Evolutionary conservation across 2,113 vertebrate genomes (phyloP).

Genomic region (Entelurus aequoreus): DNA sequence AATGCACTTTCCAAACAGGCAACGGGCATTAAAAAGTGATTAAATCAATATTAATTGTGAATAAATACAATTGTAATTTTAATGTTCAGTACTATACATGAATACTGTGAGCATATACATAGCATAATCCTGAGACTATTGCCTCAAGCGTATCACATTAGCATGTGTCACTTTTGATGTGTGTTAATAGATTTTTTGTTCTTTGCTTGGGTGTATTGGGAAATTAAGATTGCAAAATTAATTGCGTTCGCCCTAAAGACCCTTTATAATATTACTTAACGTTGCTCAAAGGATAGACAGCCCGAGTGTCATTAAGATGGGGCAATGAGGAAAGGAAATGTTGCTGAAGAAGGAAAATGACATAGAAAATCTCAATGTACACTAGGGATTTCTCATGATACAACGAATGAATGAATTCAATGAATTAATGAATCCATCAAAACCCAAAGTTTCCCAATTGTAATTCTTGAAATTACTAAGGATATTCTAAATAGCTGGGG

Average conservation of each 20-base stretch:
- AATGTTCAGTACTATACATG: background rate
- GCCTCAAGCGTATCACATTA: background rate
- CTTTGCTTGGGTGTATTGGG: slow-evolving; percentile 23
- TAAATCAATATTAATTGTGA: background rate
- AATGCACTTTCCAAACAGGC: slow-evolving; percentile 6
- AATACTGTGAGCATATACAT: slow-evolving; percentile 1
- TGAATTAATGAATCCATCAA: background rate
- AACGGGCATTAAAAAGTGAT: slow-evolving; percentile 8
- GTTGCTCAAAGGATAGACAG: slow-evolving; percentile 14
- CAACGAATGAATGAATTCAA: no score
- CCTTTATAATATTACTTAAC: slow-evolving; percentile 50
- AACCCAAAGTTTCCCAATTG: background rate
- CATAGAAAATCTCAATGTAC: background rate
- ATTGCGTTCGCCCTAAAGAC: slow-evolving; percentile 42
- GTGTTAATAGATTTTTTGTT: slow-evolving; percentile 26
- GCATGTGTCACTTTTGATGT: slow-evolving; percentile 12
- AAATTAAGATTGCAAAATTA: slow-evolving; percentile 53
- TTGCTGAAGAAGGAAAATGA: slow-evolving; percentile 6
- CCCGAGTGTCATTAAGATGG: background rate
- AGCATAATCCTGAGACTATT: slow-evolving; percentile 3
- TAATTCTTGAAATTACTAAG: background rate
- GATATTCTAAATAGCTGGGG: no score
- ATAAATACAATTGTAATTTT: background rate
- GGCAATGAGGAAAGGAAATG: slow-evolving; percentile 14
- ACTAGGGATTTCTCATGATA: no score